phyloP scores from a whole-genome alignment of 2,888 invertebrate genomes.

The Drosophila formosana region DNA sequence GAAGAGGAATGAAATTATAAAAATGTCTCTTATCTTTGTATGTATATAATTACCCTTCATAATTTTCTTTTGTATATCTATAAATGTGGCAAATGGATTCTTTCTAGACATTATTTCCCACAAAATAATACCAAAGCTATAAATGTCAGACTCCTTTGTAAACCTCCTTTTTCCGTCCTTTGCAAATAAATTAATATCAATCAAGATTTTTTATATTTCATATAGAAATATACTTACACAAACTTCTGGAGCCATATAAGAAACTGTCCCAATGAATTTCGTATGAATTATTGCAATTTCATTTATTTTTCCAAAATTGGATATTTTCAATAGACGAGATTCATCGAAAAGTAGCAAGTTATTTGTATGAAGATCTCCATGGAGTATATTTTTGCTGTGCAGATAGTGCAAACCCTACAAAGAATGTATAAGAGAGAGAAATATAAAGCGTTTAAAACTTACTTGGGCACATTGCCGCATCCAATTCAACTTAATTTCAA shows the following conservation, averaged over 20 bases:
- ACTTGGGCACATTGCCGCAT: constrained; percentile 22
- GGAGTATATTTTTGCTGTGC: constrained; percentile 3
- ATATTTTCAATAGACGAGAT: constrained; percentile 13
- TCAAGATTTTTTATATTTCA: not conserved
- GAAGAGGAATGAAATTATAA: too few species aligned
- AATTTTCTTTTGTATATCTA: not conserved
- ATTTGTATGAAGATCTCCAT: constrained; percentile 13
- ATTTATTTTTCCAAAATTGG: constrained; percentile 22
- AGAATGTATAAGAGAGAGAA: not conserved
- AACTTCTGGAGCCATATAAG: constrained; percentile 36
- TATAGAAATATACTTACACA: not conserved
- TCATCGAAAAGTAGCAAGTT: constrained; percentile 21
- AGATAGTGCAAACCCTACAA: constrained; percentile 19
- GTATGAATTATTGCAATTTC: not conserved
- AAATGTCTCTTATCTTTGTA: too few species aligned
- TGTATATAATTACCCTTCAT: too few species aligned
- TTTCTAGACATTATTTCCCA: not conserved
- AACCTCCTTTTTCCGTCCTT: not conserved
- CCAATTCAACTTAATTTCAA: constrained; percentile 3
- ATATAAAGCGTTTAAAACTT: not conserved
- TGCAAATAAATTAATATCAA: not conserved
- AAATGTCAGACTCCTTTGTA: not conserved
- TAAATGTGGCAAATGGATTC: not conserved
- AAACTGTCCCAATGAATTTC: not conserved
- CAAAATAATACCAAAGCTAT: not conserved